Percentiles rank a stretch among this genome's conserved stretches.
These are phyloP conservation scores for Muscicapa comitata DNA, from an alignment of 2,797 vertebrate genomes.

Conservation along the genomic window DNA sequence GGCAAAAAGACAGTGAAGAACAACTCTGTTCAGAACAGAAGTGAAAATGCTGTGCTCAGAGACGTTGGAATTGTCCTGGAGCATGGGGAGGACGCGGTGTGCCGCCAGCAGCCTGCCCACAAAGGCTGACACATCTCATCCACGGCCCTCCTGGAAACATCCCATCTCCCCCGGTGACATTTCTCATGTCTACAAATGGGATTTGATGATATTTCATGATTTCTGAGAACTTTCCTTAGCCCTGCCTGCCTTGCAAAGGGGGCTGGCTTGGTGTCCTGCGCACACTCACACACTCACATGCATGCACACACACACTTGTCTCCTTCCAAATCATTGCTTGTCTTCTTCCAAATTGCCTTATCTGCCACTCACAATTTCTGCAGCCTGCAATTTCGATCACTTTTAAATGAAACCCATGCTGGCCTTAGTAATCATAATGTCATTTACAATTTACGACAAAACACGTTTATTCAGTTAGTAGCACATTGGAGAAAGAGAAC, in stretches of 20 bases:
- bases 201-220: background rate
- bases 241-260: background rate
- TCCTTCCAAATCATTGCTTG: constrained; percentile 27
- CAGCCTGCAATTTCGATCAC: constrained; percentile 79
- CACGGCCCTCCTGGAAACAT: background rate
- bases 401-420: constrained; percentile 84
- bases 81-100: background rate
- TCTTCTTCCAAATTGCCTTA: constrained; percentile 62
- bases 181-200: background rate
- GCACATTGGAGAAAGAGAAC: constrained; percentile 82
- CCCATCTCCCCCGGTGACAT: background rate
- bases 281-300: background rate
- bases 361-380: constrained; percentile 80
- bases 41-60: background rate
- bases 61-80: background rate
- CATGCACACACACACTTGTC: background rate
- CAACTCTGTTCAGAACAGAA: background rate
- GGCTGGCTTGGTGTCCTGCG: background rate
- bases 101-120: background rate
- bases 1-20: background rate
- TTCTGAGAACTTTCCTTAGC: background rate
- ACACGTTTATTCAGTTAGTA: constrained; percentile 84
- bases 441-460: constrained; percentile 85
- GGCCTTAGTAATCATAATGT: constrained; percentile 85
- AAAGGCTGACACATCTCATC: background rate